Base-by-base conservation (phyloP, 2,888 invertebrate genomes). In the Drosophila buzzatii region DNA sequence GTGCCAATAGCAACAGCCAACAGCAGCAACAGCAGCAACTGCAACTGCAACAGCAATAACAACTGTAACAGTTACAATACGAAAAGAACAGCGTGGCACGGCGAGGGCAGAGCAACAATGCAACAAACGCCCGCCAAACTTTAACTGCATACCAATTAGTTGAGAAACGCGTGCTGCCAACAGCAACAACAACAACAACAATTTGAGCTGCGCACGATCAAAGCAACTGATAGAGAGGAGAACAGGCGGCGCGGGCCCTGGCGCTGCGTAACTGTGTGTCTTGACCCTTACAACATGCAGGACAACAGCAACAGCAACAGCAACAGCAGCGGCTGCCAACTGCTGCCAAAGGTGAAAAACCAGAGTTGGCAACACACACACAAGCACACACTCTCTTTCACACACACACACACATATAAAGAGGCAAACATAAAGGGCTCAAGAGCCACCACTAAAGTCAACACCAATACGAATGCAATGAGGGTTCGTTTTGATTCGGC, bases 71-170 rank as follows among this genome's bases (percentile, higher is more conserved):
- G 82, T 78, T 79, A 85, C 82, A 90, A 69, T 70, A 75, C 74
- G 66, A 79, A 72, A 73, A 74, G 70, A 66, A 77, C 75, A 74
- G 63, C 56, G 51, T 27, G 6, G 27, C 27, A 6, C 27, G 27
- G 27, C 27, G 27, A 27, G 27, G 27, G 27, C 27, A 64, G 61
- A 64, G 64, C 70, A 70, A 55, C 60, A 66, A 53, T 63, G 70
- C 62, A 79, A 68, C 76, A 83, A 81, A 81, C 83, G 82, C 82
- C 86, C 90, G 86, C 90, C 89, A 92, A 91, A 85, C 84, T 79
- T 82, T 70, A 87, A 77, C 90, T 90, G 90, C 85, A 91, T 89
- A 91, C 91, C 92, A 91, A 91, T 91, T 91, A 92, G 91, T 90
- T 85, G 79, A 71, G 81, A 81, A 91, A 86, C 92, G 91, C 91